A percentile compares a stretch with the other conserved stretches of the same genome.
phyloP scores from a whole-genome alignment of 2,888 invertebrate genomes.

The Lasiommata megera region DNA sequence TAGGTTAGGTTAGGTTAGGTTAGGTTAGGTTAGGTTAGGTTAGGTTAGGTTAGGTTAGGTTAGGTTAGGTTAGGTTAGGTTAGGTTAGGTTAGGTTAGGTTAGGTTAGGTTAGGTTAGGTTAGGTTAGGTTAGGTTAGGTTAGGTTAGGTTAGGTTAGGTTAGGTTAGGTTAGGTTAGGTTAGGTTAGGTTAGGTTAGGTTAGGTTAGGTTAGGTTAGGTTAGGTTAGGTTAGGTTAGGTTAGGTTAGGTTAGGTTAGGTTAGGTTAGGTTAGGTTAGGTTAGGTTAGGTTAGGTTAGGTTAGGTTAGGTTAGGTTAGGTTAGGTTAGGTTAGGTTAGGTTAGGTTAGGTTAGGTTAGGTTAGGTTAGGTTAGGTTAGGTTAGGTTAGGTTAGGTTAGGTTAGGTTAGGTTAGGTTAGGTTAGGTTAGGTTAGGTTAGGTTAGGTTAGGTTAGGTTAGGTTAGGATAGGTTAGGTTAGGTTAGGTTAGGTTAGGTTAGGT shows the following conservation, averaged over 20 bases:
- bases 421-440: constrained; percentile 11
- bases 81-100: constrained; percentile 23
- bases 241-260: constrained; percentile 15
- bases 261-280: constrained; percentile 15
- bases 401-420: constrained; percentile 24
- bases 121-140: constrained; percentile 21
- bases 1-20: constrained; percentile 31
- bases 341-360: constrained; percentile 16
- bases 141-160: constrained; percentile 22
- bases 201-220: constrained; percentile 17
- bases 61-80: constrained; percentile 18
- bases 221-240: constrained; percentile 17
- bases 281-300: constrained; percentile 15
- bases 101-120: constrained; percentile 20
- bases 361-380: constrained; percentile 19
- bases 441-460: constrained; percentile 11
- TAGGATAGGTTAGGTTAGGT: constrained; percentile 7
- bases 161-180: constrained; percentile 18
- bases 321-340: constrained; percentile 15
- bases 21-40: constrained; percentile 31
- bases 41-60: constrained; percentile 22
- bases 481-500: constrained; percentile 11
- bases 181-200: constrained; percentile 16
- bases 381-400: constrained; percentile 21
- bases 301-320: constrained; percentile 15